Base-by-base conservation (phyloP, 1,140 invertebrate genomes). In the Centruroides sculpturatus region DNA sequence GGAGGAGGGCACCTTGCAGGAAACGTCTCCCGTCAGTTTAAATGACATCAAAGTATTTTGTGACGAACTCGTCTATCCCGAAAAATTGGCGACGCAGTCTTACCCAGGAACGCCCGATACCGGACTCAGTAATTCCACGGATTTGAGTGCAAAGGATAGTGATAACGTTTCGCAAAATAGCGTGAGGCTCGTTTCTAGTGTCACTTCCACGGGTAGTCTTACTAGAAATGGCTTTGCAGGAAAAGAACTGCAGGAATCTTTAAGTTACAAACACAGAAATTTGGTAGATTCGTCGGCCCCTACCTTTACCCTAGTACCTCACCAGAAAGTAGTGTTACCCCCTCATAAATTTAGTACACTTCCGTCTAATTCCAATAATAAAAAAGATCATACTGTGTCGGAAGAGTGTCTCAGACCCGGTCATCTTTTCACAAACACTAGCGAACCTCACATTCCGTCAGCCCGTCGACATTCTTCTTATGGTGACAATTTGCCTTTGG, bases 381-480 rank as follows among this genome's bases (percentile, higher is more conserved):
- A 64, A 64, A 47, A 23, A 50, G n/a, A 51, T 47, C 5, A 59
- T 59, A 9, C 61, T 10, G 58, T 55, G 34, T 63, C 62, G 1
- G 62, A 64, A 36, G 62, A 64, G 13, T 60, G 55, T 35, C 48
- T 64, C n/a, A 55, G 63, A 9, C 60, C 64, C 1, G 58, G 57
- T 6, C 49, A 35, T 36, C 55, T 62, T 46, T 61, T 60, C 13
- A 56, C 55, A 46, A 59, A 47, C 34, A 56, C n/a, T 49, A 47
- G 46, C 3, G 58, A 56, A 7, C 55, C 35, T 2, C 55, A 54
- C 4, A 9, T 11, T 8, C 35, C 56, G n/a, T n/a, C 47, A 41
- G 49, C 47, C 9, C 55, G 78, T 63, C 66, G 78, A 49, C 75
- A 78, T 67, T 78, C 75, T 46, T 72, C 73, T 6, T 72, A 74